Percentiles rank a stretch among this genome's conserved stretches.
phyloP scores from a whole-genome alignment of 2,888 invertebrate genomes.

The Clusia tigrina region DNA sequence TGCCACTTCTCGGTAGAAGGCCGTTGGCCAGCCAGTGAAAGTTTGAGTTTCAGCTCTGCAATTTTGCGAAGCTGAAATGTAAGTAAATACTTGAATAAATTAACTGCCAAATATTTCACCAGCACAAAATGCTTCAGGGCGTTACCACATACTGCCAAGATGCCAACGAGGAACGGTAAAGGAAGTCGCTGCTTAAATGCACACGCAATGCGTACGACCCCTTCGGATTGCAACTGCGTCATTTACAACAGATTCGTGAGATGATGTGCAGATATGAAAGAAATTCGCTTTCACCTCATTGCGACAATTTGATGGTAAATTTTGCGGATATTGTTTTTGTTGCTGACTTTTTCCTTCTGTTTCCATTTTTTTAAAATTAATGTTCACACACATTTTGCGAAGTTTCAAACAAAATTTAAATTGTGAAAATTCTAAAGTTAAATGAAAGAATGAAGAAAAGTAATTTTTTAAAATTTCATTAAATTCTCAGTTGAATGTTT shows the following conservation, averaged over 20 bases:
- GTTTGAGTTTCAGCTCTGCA: neutral
- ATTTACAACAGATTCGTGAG: neutral
- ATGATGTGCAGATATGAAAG: constrained; percentile 8
- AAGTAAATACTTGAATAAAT: neutral
- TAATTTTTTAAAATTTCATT: too few relatives aligned
- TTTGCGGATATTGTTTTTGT: constrained; percentile 9
- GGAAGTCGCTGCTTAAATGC: neutral
- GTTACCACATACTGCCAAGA: neutral
- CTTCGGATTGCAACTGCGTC: neutral
- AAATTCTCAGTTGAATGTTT: too few relatives aligned
- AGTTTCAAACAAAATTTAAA: neutral
- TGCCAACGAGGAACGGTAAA: neutral
- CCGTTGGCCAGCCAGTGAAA: too few relatives aligned
- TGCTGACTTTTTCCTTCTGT: neutral
- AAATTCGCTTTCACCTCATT: constrained; percentile 34
- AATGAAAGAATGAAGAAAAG: neutral
- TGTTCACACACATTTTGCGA: neutral
- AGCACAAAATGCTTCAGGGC: neutral
- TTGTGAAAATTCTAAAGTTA: neutral
- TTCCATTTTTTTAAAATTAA: neutral
- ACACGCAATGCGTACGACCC: constrained; percentile 22
- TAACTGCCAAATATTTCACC: neutral
- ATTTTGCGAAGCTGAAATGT: neutral
- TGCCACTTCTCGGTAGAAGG: too few relatives aligned
- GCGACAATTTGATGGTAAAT: constrained; percentile 25